These are phyloP conservation scores for Patella ulyssiponensis DNA, from an alignment of 2,888 invertebrate genomes.

Conservation along the genomic window DNA sequence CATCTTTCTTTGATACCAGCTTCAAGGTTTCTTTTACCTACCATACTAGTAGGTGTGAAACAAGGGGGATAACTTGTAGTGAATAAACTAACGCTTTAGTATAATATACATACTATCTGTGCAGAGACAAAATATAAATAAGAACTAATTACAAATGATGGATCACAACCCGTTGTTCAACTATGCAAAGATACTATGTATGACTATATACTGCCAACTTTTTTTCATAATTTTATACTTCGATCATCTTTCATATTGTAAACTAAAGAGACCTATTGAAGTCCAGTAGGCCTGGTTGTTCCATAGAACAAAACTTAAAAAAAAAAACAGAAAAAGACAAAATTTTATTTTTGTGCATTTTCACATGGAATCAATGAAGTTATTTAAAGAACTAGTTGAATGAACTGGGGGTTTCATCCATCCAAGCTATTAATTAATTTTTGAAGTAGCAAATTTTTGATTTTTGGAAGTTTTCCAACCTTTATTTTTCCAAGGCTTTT, in stretches of 20 bases:
- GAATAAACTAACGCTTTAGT: too few relatives aligned
- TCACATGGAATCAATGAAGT: neutral
- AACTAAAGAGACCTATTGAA: neutral
- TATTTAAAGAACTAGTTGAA: neutral
- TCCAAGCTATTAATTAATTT: slow-evolving; percentile 18
- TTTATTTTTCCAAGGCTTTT: slow-evolving; percentile 25
- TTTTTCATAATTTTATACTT: neutral
- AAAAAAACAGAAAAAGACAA: slow-evolving; percentile 1
- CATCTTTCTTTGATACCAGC: too few relatives aligned
- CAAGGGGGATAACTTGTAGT: too few relatives aligned
- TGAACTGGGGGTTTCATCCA: slow-evolving; percentile 22
- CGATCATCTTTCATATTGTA: neutral
- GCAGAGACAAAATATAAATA: too few relatives aligned
- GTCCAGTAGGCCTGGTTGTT: neutral
- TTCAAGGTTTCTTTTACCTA: too few relatives aligned
- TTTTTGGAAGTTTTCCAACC: slow-evolving; percentile 28
- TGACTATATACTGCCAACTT: neutral
- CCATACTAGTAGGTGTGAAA: too few relatives aligned
- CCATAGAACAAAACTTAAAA: neutral
- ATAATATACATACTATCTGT: too few relatives aligned
- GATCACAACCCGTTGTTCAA: too few relatives aligned
- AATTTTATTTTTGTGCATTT: neutral
- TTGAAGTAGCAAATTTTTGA: slow-evolving; percentile 20
- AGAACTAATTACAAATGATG: too few relatives aligned
- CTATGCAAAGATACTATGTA: slow-evolving; percentile 11